Evolutionary conservation across 2,888 invertebrate genomes (phyloP).

Genomic region (Argyra leucocephala): DNA sequence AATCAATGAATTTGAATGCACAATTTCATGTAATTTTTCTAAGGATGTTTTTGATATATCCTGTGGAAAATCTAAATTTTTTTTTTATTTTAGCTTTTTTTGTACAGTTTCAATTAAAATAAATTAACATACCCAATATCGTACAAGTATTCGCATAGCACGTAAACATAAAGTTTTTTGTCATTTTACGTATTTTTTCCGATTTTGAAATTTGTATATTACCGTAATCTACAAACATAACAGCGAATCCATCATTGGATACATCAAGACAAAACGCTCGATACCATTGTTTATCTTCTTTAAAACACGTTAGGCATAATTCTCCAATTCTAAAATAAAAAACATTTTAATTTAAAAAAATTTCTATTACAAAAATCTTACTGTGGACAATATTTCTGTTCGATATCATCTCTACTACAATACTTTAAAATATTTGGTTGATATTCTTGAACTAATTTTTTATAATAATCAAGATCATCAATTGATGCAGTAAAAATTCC

Average conservation of each 20-base stretch:
- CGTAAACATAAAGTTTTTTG: constrained; percentile 26
- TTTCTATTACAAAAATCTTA: constrained; percentile 18
- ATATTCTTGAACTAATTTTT: constrained; percentile 22
- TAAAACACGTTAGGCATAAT: constrained; percentile 27
- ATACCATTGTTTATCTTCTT: constrained; percentile 29
- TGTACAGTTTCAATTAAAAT: no score
- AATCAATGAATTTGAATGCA: not conserved
- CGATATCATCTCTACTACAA: constrained; percentile 21
- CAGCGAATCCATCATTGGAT: constrained; percentile 23
- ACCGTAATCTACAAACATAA: constrained; percentile 29
- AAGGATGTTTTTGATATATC: not conserved
- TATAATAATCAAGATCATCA: constrained; percentile 22
- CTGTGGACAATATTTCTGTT: constrained; percentile 25
- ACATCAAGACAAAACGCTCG: constrained; percentile 26
- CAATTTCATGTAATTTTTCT: not conserved
- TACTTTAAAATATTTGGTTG: constrained; percentile 22
- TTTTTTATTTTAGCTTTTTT: no score
- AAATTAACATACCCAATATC: not conserved
- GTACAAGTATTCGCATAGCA: constrained; percentile 27
- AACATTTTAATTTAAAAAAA: not conserved
- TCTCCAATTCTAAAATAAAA: constrained; percentile 23
- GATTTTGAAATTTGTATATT: constrained; percentile 26
- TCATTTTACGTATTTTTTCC: constrained; percentile 26
- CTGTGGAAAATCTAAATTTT: not conserved
- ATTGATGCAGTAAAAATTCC: constrained; percentile 25